Conservation (phyloP, 1,140 invertebrate genomes). For the Triops longicaudatus region DNA sequence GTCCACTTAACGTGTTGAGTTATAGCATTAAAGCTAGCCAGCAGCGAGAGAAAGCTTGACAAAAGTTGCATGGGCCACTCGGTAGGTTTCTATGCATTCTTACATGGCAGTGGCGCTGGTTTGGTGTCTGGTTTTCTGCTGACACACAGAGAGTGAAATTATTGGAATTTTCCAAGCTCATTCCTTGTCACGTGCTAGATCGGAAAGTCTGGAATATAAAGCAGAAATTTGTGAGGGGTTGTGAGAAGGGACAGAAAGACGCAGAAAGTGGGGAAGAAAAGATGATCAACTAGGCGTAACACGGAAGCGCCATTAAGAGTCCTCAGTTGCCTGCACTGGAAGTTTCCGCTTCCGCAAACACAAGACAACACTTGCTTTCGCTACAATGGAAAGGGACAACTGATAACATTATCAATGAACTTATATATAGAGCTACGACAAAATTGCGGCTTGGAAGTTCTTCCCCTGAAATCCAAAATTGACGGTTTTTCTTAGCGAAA, state of each 20-base stretch:
- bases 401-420: not conserved
- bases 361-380: constrained; percentile 10
- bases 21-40: not conserved
- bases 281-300: constrained; percentile 14
- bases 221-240: not conserved
- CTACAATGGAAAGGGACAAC: not conserved
- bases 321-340: constrained; percentile 13
- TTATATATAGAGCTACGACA: not conserved
- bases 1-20: not conserved
- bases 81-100: not conserved
- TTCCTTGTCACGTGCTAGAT: not conserved
- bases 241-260: no score
- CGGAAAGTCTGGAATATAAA: not conserved
- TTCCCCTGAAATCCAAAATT: not conserved
- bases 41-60: not conserved
- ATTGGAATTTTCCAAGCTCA: constrained; percentile 1
- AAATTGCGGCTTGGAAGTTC: not conserved
- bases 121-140: not conserved
- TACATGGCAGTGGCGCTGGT: not conserved
- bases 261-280: not conserved
- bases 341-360: constrained; percentile 14
- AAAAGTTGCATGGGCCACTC: not conserved
- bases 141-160: not conserved
- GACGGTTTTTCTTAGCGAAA: not conserved
- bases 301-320: constrained; percentile 14